These are phyloP conservation scores for Drosophila takahashii DNA, from an alignment of 1,140 invertebrate genomes.

Conservation along the genomic window DNA sequence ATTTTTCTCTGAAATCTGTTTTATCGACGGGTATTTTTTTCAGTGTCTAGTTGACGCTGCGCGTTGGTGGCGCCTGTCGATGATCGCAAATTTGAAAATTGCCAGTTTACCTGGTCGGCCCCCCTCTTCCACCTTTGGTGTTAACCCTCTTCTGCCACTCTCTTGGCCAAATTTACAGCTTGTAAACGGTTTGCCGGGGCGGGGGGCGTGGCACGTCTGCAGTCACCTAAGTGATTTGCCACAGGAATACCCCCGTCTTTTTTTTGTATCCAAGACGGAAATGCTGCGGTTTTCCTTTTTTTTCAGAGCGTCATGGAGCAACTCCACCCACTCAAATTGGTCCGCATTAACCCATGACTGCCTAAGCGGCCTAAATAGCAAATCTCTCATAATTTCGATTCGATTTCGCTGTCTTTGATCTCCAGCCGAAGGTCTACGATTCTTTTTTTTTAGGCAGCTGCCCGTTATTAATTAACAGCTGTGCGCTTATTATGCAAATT, in stretches of 20 bases:
- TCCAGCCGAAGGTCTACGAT: conserved; percentile 41
- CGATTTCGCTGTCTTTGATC: conserved; percentile 41
- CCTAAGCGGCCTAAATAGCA: conserved; percentile 18
- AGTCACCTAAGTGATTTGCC: conserved; percentile 77
- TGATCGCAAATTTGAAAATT: conserved; percentile 77
- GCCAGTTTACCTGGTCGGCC: conserved; percentile 50
- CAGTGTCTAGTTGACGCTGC: conserved; percentile 26
- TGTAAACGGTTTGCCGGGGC: conserved; percentile 34
- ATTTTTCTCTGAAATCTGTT: too few relatives aligned
- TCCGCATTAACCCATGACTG: conserved; percentile 31
- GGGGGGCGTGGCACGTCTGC: conserved; percentile 62
- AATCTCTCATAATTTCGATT: conserved; percentile 43
- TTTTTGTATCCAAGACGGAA: conserved; percentile 23
- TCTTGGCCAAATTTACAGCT: conserved; percentile 40
- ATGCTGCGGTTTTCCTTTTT: conserved; percentile 16
- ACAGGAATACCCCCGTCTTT: conserved; percentile 23
- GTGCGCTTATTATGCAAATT: conserved; percentile 79
- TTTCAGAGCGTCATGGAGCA: conserved; percentile 14
- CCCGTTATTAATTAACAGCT: conserved; percentile 80
- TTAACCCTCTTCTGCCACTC: background rate
- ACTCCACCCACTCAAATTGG: conserved; percentile 36
- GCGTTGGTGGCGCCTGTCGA: conserved; percentile 74
- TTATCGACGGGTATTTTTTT: background rate
- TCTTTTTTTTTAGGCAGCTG: conserved; percentile 45
- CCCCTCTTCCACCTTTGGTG: background rate